Conservation (phyloP, 53 echinoderm and acorn worm species). For the Apostichopus leukothele region DNA sequence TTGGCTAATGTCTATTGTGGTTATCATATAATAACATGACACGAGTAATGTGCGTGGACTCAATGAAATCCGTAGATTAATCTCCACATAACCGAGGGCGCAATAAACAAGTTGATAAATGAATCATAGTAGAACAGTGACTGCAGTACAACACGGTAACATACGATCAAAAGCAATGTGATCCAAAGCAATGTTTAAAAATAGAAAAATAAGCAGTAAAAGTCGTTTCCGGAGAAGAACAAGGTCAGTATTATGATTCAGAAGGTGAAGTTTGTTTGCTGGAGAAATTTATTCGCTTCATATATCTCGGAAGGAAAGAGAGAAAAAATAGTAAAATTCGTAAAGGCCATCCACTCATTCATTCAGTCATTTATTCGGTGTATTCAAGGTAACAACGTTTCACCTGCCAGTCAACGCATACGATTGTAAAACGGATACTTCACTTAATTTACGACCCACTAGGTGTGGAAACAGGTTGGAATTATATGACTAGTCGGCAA, state of each 20-base stretch:
- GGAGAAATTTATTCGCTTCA: neutral
- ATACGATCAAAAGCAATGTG: no score
- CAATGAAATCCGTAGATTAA: no score
- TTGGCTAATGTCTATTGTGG: no score
- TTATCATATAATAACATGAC: no score
- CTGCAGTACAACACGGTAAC: no score
- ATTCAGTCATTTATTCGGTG: neutral
- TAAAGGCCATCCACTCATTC: neutral
- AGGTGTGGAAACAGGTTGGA: constrained; percentile 27
- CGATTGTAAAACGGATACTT: constrained; percentile 3
- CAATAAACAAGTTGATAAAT: no score
- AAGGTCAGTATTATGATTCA: neutral
- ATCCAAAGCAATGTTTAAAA: no score
- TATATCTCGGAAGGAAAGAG: neutral
- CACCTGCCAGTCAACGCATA: constrained; percentile 22
- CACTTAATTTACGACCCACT: constrained; percentile 21
- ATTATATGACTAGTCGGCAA: constrained; percentile 5
- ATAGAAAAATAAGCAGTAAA: no score
- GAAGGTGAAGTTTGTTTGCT: neutral
- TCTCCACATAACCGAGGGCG: no score
- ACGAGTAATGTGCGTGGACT: no score
- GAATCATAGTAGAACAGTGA: no score
- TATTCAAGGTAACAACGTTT: neutral
- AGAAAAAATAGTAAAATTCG: neutral
- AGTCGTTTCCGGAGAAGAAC: no score